These are phyloP conservation scores for Charaxes varanes DNA, from an alignment of 1,140 invertebrate genomes.

Conservation along the genomic window DNA sequence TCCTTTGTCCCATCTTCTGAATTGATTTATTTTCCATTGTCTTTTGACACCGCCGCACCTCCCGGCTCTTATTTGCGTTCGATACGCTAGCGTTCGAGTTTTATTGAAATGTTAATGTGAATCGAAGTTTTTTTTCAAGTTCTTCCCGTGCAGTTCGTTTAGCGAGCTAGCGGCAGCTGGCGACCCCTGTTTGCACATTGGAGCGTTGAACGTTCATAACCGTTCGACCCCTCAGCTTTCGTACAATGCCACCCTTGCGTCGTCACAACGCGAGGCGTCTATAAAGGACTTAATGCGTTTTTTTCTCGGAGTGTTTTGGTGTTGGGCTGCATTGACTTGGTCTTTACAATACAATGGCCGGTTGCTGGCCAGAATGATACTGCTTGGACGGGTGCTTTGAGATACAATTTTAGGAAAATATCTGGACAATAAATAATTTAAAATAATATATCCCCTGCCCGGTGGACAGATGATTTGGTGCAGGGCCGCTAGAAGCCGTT, in stretches of 20 bases:
- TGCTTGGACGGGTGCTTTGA: no score
- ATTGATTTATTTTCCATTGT: slow-evolving; percentile 63
- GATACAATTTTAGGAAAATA: no score
- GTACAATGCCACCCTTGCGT: slow-evolving; percentile 39
- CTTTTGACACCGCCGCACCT: slow-evolving; percentile 28
- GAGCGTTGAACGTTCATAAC: slow-evolving; percentile 36
- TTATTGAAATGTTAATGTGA: slow-evolving; percentile 55
- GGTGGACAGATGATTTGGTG: no score
- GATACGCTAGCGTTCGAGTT: slow-evolving; percentile 29
- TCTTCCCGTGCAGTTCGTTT: slow-evolving; percentile 31
- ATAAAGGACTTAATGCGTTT: no score
- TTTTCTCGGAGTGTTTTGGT: no score
- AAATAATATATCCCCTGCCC: no score
- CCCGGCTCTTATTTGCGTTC: slow-evolving; percentile 32
- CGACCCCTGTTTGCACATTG: slow-evolving; percentile 47
- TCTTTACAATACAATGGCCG: no score
- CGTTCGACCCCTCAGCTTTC: slow-evolving; percentile 33
- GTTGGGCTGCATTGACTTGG: no score
- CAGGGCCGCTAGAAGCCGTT: no score
- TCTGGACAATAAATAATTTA: no score
- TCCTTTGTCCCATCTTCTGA: slow-evolving; percentile 43
- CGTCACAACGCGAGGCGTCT: slow-evolving; percentile 10
- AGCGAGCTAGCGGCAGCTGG: slow-evolving; percentile 50
- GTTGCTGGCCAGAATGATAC: no score
- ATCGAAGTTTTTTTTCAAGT: slow-evolving; percentile 40